phyloP scores from a whole-genome alignment of 2,797 vertebrate genomes.

The Hydrocynus forskahlii region DNA sequence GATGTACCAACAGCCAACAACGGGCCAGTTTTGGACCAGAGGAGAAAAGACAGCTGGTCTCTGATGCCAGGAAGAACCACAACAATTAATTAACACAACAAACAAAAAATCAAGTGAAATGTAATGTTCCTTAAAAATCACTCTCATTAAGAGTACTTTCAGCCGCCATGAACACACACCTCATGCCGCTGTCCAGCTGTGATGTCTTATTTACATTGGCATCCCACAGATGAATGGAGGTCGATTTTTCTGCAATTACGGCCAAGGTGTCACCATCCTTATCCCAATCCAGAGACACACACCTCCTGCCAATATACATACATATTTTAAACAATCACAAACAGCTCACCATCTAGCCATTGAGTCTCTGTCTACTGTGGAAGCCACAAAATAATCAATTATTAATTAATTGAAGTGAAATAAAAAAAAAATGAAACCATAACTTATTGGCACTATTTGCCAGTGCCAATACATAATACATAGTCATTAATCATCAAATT shows the following conservation, averaged over 20 bases:
- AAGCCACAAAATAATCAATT: no score
- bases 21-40: conserved; percentile 91
- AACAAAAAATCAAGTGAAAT: background rate
- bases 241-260: conserved; percentile 91
- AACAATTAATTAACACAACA: background rate
- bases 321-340: conserved; percentile 14
- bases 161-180: conserved; percentile 67
- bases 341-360: background rate
- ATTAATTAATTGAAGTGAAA: background rate
- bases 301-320: conserved; percentile 69
- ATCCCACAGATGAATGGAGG: conserved; percentile 90
- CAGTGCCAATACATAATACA: no score
- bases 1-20: conserved; percentile 91
- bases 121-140: background rate
- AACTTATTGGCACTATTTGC: no score
- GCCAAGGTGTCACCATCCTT: conserved; percentile 95
- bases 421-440: no score
- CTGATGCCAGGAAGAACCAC: conserved; percentile 72
- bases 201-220: conserved; percentile 91
- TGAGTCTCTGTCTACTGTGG: no score
- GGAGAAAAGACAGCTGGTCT: conserved; percentile 91
- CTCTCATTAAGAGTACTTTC: background rate
- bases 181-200: conserved; percentile 93
- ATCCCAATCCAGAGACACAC: conserved; percentile 95
- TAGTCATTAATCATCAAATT: no score